Evolutionary conservation across 2,888 invertebrate species (phyloP).

Genomic region (Ligdia adustata): DNA sequence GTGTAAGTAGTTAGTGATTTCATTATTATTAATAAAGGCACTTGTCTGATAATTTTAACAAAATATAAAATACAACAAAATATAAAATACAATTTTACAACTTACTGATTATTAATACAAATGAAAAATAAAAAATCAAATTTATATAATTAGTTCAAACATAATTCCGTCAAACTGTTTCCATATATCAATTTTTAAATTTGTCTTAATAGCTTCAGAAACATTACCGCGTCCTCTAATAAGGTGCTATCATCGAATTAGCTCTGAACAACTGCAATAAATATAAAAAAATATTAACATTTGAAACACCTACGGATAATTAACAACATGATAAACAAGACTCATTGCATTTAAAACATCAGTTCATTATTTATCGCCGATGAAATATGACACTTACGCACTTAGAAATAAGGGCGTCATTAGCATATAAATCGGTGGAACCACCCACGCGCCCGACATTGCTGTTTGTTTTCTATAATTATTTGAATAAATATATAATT

Average conservation of each 20-base stretch:
- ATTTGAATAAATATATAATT: constrained; percentile 74
- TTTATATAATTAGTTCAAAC: background rate
- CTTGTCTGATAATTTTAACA: too few relatives aligned
- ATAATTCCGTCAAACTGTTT: background rate
- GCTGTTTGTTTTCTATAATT: constrained; percentile 52
- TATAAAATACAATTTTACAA: too few relatives aligned
- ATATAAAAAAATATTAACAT: constrained; percentile 27
- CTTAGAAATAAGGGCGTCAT: constrained; percentile 47
- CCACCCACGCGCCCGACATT: constrained; percentile 54
- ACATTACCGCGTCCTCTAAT: constrained; percentile 13
- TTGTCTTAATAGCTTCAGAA: constrained; percentile 11
- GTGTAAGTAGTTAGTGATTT: too few relatives aligned
- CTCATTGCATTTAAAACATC: constrained; percentile 16
- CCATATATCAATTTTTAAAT: constrained; percentile 8
- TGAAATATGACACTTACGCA: constrained; percentile 49
- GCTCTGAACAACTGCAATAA: constrained; percentile 25
- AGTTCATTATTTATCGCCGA: constrained; percentile 27
- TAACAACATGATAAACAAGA: constrained; percentile 32
- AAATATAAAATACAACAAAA: too few relatives aligned
- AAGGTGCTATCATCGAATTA: constrained; percentile 20
- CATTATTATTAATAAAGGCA: too few relatives aligned
- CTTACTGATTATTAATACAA: too few relatives aligned
- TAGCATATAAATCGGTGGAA: constrained; percentile 41
- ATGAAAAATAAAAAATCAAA: constrained; percentile 2
- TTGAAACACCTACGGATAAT: constrained; percentile 35